A percentile compares a stretch with the other conserved stretches of the same genome.
Evolutionary conservation across 2,888 invertebrate genomes (phyloP).

Genomic region (Drosophila neonasuta): DNA sequence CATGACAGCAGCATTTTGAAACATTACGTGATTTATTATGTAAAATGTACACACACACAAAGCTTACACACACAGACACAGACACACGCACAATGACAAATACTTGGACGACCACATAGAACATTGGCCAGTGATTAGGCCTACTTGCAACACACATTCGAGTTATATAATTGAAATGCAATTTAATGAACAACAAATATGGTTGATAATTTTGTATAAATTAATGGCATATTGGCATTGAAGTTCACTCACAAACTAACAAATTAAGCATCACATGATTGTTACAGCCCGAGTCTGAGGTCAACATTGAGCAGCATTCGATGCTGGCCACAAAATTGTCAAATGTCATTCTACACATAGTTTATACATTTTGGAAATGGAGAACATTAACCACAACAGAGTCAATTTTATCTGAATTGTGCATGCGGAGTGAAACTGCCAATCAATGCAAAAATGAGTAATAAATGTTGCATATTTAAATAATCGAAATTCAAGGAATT

Average conservation of each 20-base stretch:
- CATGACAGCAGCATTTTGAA: conserved; percentile 76
- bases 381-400: conserved; percentile 3
- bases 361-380: conserved; percentile 14
- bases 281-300: conserved; percentile 19
- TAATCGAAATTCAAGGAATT: not conserved
- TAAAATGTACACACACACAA: conserved; percentile 49
- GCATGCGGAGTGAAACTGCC: not conserved
- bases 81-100: conserved; percentile 37
- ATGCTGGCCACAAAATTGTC: conserved; percentile 45
- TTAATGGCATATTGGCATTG: conserved; percentile 58
- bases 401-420: not conserved
- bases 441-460: not conserved
- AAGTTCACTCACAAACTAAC: conserved; percentile 4
- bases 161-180: conserved; percentile 67
- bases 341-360: conserved; percentile 36
- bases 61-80: conserved; percentile 13
- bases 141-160: conserved; percentile 51
- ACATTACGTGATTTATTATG: conserved; percentile 77
- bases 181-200: conserved; percentile 74
- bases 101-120: conserved; percentile 59
- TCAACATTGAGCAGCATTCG: conserved; percentile 23
- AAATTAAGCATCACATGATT: conserved; percentile 32
- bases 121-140: conserved; percentile 69
- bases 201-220: conserved; percentile 66
- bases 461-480: not conserved